Conservation (phyloP, 2,888 invertebrate species). For the Syrista parreyssii region DNA sequence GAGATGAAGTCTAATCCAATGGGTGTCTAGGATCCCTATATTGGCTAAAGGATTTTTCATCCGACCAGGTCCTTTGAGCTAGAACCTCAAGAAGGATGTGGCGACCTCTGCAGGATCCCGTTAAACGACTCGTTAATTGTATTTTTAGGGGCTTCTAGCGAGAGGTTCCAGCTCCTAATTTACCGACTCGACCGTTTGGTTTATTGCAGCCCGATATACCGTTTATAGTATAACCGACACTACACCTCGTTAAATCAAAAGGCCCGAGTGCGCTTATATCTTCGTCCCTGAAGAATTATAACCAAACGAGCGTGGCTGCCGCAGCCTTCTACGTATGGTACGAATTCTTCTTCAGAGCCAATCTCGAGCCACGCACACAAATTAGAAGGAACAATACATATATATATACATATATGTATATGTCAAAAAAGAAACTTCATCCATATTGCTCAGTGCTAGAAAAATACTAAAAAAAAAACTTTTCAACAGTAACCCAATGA, state of each 20-base stretch:
- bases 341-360: not conserved
- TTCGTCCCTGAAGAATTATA: slow-evolving; percentile 47
- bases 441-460: not conserved
- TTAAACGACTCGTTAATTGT: slow-evolving; percentile 61
- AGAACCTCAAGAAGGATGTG: slow-evolving; percentile 3
- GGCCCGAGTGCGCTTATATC: slow-evolving; percentile 44
- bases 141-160: slow-evolving; percentile 59
- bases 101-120: slow-evolving; percentile 39
- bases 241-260: slow-evolving; percentile 62
- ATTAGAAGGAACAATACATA: not conserved
- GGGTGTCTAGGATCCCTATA: not conserved
- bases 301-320: slow-evolving; percentile 30
- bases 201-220: slow-evolving; percentile 58
- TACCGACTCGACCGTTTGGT: slow-evolving; percentile 59
- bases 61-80: not conserved
- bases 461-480: slow-evolving; percentile 13
- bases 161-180: slow-evolving; percentile 52
- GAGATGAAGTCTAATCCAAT: slow-evolving; percentile 1
- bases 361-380: not conserved
- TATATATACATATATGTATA: not conserved
- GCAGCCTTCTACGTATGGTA: not conserved
- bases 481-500: not conserved
- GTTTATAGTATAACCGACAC: slow-evolving; percentile 60
- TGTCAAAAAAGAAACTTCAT: not conserved
- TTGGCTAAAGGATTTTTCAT: not conserved